Evolutionary conservation across 2,888 invertebrate species (phyloP), one percentile per base, ranked within the genome.

Genomic region (Euspilapteryx auroguttella): DNA sequence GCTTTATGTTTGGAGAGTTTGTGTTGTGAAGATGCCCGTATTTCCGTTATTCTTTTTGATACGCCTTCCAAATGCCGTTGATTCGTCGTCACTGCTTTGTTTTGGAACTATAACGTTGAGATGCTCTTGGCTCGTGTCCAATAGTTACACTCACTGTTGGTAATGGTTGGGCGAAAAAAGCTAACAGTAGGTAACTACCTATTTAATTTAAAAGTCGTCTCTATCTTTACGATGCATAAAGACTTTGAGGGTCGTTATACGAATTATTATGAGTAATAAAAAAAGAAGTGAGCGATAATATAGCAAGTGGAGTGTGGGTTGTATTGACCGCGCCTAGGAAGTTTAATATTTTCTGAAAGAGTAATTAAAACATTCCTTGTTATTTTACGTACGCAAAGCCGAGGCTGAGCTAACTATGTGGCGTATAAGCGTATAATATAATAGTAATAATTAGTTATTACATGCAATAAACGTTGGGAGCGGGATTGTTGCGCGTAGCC

Each of bases 41-140:
- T 8, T 17, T 56, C 51, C 51, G 52, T 57, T 56, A 49, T 53
- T 56, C 52, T 57, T 62, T 63, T 61, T 61, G 42, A 56, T 44
- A 49, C 44, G 52, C 52, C 45, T 47, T 48, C 53, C 49, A 59
- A 50, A 59, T 61, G 49, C 56, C 51, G 37, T 33, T 36, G 41
- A 33, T 40, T 40, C 44, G 46, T 49, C 55, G 52, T 55, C 56
- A 55, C 41, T 35, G 40, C 40, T 35, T 55, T 45, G 50, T 54
- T 54, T 55, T 49, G 53, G 55, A 55, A 49, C 52, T 55, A 52
- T 55, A 54, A 51, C 51, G 48, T 55, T 55, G 53, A 49, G 44
- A 49, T 55, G 52, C 47, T 54, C 51, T 68, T 68, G 66, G 66
- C 66, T 47, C 47, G 32, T 45, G 42, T 56, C 64, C 64, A 65